Conservation (phyloP, 2,888 invertebrate genomes). For the Aleiodes alternator region DNA sequence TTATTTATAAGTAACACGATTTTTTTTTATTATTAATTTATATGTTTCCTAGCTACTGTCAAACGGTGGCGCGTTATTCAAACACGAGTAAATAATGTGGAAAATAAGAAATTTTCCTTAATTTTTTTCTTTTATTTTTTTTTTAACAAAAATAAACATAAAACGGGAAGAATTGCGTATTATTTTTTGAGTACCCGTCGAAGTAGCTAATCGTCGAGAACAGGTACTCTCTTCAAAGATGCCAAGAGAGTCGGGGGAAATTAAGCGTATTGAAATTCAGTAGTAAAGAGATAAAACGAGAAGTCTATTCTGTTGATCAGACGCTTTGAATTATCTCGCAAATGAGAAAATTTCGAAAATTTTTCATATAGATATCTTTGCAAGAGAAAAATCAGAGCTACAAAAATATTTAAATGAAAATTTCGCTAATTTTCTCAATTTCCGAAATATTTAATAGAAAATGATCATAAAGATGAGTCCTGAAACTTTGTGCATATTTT, state of each 20-base stretch:
- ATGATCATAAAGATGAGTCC: no score
- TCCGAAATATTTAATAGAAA: neutral
- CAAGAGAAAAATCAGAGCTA: no score
- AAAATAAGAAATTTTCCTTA: constrained; percentile 47
- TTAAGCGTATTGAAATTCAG: constrained; percentile 6
- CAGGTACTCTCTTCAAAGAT: constrained; percentile 60
- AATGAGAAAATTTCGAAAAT: neutral
- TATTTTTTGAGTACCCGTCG: constrained; percentile 65
- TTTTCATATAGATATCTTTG: no score
- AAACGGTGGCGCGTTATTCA: constrained; percentile 34
- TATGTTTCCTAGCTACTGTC: constrained; percentile 38
- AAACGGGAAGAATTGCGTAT: constrained; percentile 49
- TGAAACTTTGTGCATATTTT: no score
- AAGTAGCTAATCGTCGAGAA: constrained; percentile 65
- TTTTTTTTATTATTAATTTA: constrained; percentile 7
- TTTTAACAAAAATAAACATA: constrained; percentile 4
- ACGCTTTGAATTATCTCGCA: no score
- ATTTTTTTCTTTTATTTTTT: neutral
- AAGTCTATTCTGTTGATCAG: neutral
- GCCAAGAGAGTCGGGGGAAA: constrained; percentile 25
- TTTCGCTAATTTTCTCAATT: no score
- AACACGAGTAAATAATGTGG: constrained; percentile 62
- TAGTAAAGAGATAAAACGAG: neutral
- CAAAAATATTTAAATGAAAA: no score
- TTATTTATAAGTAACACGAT: constrained; percentile 31